These are phyloP conservation scores for Trochalopteron elliotii DNA, from an alignment of 2,113 vertebrate species.

Conservation along the genomic window DNA sequence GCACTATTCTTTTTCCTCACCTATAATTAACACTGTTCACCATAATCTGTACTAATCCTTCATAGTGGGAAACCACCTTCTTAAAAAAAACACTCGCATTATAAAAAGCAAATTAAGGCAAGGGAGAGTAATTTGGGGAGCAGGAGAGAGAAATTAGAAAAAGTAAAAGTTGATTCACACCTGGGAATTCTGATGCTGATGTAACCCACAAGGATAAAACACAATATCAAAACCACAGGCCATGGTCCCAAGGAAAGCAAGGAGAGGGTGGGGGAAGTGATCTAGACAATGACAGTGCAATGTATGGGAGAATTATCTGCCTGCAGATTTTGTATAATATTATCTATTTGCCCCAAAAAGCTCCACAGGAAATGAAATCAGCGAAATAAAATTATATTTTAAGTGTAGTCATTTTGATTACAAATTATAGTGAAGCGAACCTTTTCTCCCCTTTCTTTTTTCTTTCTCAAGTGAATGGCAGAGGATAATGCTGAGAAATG, in stretches of 20 bases:
- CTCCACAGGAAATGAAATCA: slow-evolving; percentile 48
- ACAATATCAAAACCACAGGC: background rate
- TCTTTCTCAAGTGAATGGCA: slow-evolving; percentile 55
- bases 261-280: background rate
- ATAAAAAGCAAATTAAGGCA: slow-evolving; percentile 58
- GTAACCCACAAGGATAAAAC: background rate
- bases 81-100: background rate
- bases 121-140: background rate
- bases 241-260: background rate
- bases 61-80: slow-evolving; percentile 68
- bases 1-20: slow-evolving; percentile 69
- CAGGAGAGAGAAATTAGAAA: background rate
- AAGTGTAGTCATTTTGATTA: slow-evolving; percentile 66
- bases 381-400: slow-evolving; percentile 64
- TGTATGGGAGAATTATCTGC: background rate
- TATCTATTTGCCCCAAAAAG: slow-evolving; percentile 49
- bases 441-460: slow-evolving; percentile 17
- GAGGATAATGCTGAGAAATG: slow-evolving; percentile 64
- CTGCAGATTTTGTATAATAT: background rate
- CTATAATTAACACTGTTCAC: slow-evolving; percentile 80
- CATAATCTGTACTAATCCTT: slow-evolving; percentile 83
- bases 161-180: background rate
- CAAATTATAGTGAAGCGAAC: slow-evolving; percentile 45
- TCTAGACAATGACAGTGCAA: background rate
- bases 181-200: background rate